Base-by-base conservation (phyloP, 2,797 vertebrate species). In the Cynodonichthys magdalenae region DNA sequence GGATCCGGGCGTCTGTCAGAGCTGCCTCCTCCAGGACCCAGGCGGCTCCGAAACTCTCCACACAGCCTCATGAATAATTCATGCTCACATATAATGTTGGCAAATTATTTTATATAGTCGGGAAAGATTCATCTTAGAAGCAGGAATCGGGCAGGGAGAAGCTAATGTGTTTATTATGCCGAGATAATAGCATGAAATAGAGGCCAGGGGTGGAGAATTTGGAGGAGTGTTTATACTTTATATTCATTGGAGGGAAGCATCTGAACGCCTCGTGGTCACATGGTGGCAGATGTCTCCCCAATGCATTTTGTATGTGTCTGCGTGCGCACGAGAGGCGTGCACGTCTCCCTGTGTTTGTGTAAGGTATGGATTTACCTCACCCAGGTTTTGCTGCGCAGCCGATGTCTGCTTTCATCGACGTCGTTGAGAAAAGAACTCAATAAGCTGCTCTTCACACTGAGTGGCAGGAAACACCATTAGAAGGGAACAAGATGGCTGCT, bases 161-260 rank as follows among this genome's bases (percentile, higher is more conserved):
- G 86, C 85, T 90, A 93, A 94, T 91, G 89, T 91, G 88, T 93
- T 92, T 92, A 94, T 93, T 93, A 93, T 93, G 88, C 93, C 82
- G 83, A 90, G 89, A 91, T 92, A 93, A 93, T 91, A 83, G 85
- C 82, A 79, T 87, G 90, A 92, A 91, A 92, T 91, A 87, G 86
- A 89, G 90, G 87, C 87, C 89, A 91, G 80, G 79, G 88, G 88
- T 90, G 86, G 80, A 74, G 70, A 82, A 87, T 89, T 80, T 87
- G 79, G 83, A 89, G 86, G 83, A 89, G 84, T 89, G 89, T 90
- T 92, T 87, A 87, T 87, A 92, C 89, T 94, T 92, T 90, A 91
- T 92, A 93, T 91, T 93, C 90, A 93, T 92, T 90, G 90, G 79
- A 87, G 86, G 75, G 75, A 59, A 75, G 80, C 83, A 69, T 75